Base-by-base conservation (phyloP, 2,888 invertebrate genomes). In the Lasius platythorax region DNA sequence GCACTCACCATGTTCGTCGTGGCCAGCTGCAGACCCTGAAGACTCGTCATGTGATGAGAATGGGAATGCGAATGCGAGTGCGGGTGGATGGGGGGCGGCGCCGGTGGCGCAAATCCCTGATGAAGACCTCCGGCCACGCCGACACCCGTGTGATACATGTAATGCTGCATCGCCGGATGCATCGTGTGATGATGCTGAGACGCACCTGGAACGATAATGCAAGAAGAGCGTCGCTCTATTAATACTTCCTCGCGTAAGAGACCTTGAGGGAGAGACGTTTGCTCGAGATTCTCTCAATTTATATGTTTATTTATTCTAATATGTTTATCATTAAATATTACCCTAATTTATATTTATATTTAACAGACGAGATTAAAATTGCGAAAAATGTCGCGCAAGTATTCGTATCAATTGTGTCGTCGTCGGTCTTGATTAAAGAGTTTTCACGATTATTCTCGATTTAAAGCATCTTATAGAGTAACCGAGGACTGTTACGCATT, bases 1-100 rank as follows among this genome's bases (percentile, higher is more conserved):
- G 64, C 12, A 95, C 96, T 96, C 91, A 96, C 96, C 96, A 96
- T 96, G 93, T 96, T 96, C 92, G 96, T 96, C 92, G 95, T 95
- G 88, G 96, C 95, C 82, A 96, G 94, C 89, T 96, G 96, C 85
- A 96, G 95, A 86, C 96, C 96, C 89, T 95, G 95, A 74, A 95
- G 94, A 91, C 95, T 95, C 84, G 95, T 94, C 91, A 96, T 96
- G 93, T 96, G 96, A 92, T 96, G 96, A 46, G 95, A 95, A 91
- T 95, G 95, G 84, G 95, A 95, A 93, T 95, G 95, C 84, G 95
- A 94, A 88, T 95, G 95, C 64, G 95, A 94, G 90, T 95, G 94
- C 92, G 95, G 94, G 93, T 95, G 94, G 88, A 95, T 93, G 91
- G 95, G 94, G 85, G 95, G 94, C 88, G 95, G 94, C 89, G 95